phyloP scores from a whole-genome alignment of 2,113 vertebrate species.

The Spea multiplicata region DNA sequence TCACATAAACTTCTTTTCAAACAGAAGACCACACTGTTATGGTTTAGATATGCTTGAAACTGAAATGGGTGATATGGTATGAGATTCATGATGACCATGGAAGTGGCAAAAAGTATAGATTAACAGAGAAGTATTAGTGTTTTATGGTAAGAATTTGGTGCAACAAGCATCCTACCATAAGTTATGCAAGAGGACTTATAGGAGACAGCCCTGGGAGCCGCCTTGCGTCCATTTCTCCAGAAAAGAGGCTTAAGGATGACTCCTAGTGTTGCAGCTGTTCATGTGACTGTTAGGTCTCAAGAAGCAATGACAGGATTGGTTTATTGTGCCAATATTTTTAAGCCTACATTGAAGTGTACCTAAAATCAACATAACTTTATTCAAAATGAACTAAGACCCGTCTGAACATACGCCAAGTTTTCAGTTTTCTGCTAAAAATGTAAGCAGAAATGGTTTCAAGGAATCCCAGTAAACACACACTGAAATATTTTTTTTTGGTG shows the following conservation, averaged over 20 bases:
- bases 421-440: no score
- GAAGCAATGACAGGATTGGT: neutral
- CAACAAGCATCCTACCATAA: neutral
- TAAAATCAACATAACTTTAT: no score
- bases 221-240: neutral
- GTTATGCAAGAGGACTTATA: neutral
- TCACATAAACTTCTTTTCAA: neutral
- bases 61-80: no score
- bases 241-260: constrained; percentile 32
- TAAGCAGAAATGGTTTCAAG: no score
- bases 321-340: neutral
- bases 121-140: neutral
- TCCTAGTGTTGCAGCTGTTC: constrained; percentile 3
- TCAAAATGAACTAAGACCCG: no score
- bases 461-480: no score
- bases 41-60: neutral
- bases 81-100: neutral
- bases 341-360: no score
- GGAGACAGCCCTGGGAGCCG: constrained; percentile 2
- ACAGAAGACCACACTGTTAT: neutral
- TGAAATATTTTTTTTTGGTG: no score
- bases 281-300: neutral
- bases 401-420: no score
- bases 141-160: constrained; percentile 2
- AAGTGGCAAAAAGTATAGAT: neutral